Evolutionary conservation across 2,797 vertebrate genomes (phyloP).

Genomic region (Platalea minor): DNA sequence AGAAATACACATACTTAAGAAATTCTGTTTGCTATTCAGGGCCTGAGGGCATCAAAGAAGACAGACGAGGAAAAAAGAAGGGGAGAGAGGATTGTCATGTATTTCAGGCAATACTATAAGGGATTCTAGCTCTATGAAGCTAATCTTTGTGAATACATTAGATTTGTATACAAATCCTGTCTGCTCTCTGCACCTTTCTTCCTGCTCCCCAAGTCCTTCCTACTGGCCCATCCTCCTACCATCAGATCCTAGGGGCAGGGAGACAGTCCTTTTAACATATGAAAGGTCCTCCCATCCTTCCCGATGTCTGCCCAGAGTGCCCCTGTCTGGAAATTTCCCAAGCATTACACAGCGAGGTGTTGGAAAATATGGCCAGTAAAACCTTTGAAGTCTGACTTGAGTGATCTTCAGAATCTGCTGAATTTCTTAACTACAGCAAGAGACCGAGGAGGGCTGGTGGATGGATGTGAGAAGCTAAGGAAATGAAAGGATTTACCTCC

Average conservation of each 20-base stretch:
- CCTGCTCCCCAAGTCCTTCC: neutral
- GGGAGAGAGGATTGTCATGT: neutral
- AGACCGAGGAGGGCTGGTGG: neutral
- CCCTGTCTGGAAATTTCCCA: neutral
- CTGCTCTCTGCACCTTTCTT: neutral
- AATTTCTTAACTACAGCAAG: neutral
- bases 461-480: neutral
- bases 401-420: neutral
- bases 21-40: neutral
- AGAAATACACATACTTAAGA: neutral
- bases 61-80: neutral
- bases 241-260: neutral
- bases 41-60: neutral
- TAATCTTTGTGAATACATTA: neutral
- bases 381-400: neutral
- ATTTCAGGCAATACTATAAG: neutral
- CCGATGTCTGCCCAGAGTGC: neutral
- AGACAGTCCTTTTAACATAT: neutral
- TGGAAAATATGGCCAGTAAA: neutral
- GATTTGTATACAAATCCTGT: neutral
- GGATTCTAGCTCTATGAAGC: neutral
- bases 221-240: neutral
- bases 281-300: neutral
- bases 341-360: neutral
- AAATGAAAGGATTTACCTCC: neutral